These are phyloP conservation scores for Himalopsyche japonica DNA, from an alignment of 2,888 invertebrate species.

Conservation along the genomic window DNA sequence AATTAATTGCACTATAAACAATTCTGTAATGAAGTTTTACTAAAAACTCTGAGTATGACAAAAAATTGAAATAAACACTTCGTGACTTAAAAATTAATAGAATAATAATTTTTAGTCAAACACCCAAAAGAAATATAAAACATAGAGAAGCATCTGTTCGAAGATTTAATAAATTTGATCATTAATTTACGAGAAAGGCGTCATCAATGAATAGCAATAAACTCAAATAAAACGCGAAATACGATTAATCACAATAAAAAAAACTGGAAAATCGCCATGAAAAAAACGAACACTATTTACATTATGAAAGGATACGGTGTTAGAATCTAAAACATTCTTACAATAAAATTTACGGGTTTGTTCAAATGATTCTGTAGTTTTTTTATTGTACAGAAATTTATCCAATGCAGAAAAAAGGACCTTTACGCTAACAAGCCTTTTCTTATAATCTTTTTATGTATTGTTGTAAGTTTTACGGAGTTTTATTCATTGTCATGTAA, in stretches of 20 bases:
- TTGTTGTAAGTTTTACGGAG: not conserved
- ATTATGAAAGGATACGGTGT: not conserved
- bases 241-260: not conserved
- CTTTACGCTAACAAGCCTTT: not conserved
- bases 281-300: not conserved
- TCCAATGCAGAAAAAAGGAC: not conserved
- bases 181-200: too few relatives aligned
- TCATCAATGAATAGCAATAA: not conserved
- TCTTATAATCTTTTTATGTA: not conserved
- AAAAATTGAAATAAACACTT: too few relatives aligned
- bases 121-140: too few relatives aligned
- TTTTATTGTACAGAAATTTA: not conserved
- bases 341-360: not conserved
- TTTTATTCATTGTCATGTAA: not conserved
- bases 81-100: too few relatives aligned
- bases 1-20: too few relatives aligned
- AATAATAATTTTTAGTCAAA: too few relatives aligned
- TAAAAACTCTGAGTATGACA: too few relatives aligned
- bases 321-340: not conserved
- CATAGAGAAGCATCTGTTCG: too few relatives aligned
- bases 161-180: too few relatives aligned
- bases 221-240: not conserved
- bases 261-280: not conserved
- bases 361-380: not conserved
- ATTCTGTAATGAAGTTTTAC: too few relatives aligned